Evolutionary conservation across 2,113 vertebrate genomes (phyloP).

Genomic region (Urocynchramus pylzowi): DNA sequence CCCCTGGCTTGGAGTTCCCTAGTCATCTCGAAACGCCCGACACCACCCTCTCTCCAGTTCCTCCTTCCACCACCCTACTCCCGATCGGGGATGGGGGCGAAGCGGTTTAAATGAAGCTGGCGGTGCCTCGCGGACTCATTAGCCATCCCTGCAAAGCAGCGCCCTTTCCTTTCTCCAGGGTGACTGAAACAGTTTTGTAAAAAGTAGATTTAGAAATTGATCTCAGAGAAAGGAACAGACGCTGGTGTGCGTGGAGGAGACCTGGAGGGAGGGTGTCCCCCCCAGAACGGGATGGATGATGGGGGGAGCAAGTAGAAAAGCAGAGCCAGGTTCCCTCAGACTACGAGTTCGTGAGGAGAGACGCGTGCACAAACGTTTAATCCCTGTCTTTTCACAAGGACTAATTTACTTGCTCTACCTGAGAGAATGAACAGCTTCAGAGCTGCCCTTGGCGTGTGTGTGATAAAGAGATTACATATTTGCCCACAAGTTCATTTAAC

Average conservation of each 20-base stretch:
- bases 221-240: neutral
- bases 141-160: neutral
- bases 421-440: neutral
- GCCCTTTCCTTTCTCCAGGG: neutral
- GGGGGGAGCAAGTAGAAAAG: neutral
- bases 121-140: neutral
- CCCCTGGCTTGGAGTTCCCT: too few species aligned
- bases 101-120: neutral
- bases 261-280: neutral
- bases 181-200: neutral
- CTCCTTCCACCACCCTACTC: neutral
- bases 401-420: neutral
- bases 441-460: neutral
- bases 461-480: neutral
- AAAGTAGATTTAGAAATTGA: neutral
- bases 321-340: neutral
- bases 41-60: neutral
- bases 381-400: neutral
- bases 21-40: neutral
- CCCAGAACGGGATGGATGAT: neutral
- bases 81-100: too few species aligned
- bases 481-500: slow-evolving; percentile 24
- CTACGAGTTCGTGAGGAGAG: neutral
- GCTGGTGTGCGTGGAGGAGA: neutral
- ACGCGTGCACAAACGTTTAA: neutral